These are phyloP conservation scores for Scolopax bukidnonensis DNA, from an alignment of 2,797 vertebrate species.

Conservation along the genomic window DNA sequence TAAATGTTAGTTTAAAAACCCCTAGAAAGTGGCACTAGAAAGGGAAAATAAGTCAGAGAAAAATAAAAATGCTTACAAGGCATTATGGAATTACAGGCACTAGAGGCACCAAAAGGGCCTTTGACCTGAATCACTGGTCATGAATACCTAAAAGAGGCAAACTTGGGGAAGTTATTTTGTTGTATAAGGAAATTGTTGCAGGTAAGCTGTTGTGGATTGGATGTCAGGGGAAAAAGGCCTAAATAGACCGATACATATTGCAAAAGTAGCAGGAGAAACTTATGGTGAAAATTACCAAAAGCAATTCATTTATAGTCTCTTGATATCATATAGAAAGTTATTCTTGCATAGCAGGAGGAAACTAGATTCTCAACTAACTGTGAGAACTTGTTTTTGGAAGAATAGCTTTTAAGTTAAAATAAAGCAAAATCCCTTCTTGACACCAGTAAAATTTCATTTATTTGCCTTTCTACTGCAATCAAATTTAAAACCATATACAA, in stretches of 20 bases:
- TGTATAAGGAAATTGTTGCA: background rate
- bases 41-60: background rate
- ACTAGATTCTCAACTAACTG: background rate
- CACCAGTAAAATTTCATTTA: background rate
- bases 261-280: background rate
- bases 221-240: background rate
- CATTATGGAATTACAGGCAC: background rate
- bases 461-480: background rate
- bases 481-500: background rate
- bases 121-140: background rate
- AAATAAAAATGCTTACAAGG: background rate
- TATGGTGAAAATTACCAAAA: background rate
- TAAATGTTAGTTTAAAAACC: background rate
- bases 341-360: background rate
- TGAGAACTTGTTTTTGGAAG: background rate
- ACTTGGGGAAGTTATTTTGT: background rate
- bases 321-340: background rate
- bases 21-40: background rate
- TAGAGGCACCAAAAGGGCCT: background rate
- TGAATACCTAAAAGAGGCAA: background rate
- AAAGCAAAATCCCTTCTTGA: background rate
- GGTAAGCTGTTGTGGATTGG: background rate
- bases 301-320: background rate
- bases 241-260: background rate
- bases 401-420: background rate